phyloP scores from a whole-genome alignment of 2,797 vertebrate genomes.

The Myripristis murdjan region DNA sequence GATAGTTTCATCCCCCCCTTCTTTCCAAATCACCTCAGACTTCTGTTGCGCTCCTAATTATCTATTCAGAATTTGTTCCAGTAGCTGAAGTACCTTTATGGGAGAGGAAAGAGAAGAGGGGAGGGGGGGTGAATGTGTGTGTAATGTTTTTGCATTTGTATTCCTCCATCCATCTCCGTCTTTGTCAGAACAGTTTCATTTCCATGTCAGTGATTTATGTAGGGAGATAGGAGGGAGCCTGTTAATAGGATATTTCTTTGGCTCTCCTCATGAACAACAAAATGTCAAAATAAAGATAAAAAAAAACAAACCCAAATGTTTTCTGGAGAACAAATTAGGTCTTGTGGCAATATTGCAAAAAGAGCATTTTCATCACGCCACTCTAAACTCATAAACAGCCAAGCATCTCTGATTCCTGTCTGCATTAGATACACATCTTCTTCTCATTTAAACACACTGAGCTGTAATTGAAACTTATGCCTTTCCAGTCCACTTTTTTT shows the following conservation, averaged over 20 bases:
- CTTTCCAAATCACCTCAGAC: slow-evolving; percentile 59
- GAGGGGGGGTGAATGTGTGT: slow-evolving; percentile 52
- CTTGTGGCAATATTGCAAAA: slow-evolving; percentile 62
- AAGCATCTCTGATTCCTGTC: slow-evolving; percentile 39
- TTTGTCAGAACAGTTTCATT: slow-evolving; percentile 80
- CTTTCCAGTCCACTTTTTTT: slow-evolving; percentile 31
- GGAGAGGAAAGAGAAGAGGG: slow-evolving; percentile 11
- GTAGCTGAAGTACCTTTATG: slow-evolving; percentile 62
- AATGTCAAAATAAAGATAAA: slow-evolving; percentile 82
- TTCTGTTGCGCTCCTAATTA: slow-evolving; percentile 71
- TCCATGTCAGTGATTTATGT: slow-evolving; percentile 82
- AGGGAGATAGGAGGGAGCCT: slow-evolving; percentile 75
- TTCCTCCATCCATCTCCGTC: slow-evolving; percentile 80
- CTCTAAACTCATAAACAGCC: slow-evolving; percentile 64
- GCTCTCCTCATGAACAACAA: slow-evolving; percentile 79
- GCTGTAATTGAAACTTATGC: slow-evolving; percentile 63
- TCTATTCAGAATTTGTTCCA: slow-evolving; percentile 71
- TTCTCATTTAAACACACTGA: slow-evolving; percentile 59
- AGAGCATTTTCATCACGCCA: slow-evolving; percentile 61
- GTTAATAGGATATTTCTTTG: slow-evolving; percentile 85
- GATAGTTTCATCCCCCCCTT: slow-evolving; percentile 49
- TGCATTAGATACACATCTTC: slow-evolving; percentile 58
- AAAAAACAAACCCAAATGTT: slow-evolving; percentile 68
- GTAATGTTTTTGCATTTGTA: slow-evolving; percentile 80
- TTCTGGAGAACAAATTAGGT: slow-evolving; percentile 76